Base-by-base conservation (phyloP, 2,888 invertebrate species). In the Lysandra coridon region DNA sequence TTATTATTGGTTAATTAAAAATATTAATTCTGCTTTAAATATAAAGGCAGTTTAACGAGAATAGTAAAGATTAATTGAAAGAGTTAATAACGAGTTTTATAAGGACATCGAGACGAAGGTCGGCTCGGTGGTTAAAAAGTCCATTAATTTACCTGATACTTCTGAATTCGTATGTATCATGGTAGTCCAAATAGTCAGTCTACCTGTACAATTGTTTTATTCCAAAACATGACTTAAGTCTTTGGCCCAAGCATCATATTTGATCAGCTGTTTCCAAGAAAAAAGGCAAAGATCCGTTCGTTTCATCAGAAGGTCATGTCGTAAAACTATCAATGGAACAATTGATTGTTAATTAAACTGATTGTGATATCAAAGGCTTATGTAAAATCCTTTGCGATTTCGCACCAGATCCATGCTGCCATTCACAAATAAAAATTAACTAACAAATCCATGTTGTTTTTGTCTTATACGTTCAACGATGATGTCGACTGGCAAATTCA, bases 151-250 rank as follows among this genome's bases (percentile, higher is more conserved):
- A 69, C 69, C 69, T 17, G 33, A 80, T 78, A 75, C 75, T 74
- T 40, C 74, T 81, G 82, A 82, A 80, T 83, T 81, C 86, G 86
- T 87, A 85, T 83, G 84, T 87, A 88, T 86, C 87, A 87, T 89
- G 92, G 93, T 89, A 83, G 85, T 82, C 93, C 93, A 93, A 92
- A 87, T 82, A 83, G 83, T 87, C 87, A 92, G 84, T 89, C 89
- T 93, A 93, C 93, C 92, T 93, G 92, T 83, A 85, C 79, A 79
- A 81, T 79, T 79, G 80, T 79, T 78, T 80, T 81, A n/a, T 30
- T 80, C 79, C 80, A 79, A 81, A 73, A 23, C 60, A 80, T 78
- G 62, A 78, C 78, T 78, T 81, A 82, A 80, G 80, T n/a, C 53
- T 2, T 2, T 33, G 57, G 33, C 17, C 57, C 30, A 76, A 57